Conservation (phyloP, 2,888 invertebrate genomes). For the Hofmannophila pseudospretella region DNA sequence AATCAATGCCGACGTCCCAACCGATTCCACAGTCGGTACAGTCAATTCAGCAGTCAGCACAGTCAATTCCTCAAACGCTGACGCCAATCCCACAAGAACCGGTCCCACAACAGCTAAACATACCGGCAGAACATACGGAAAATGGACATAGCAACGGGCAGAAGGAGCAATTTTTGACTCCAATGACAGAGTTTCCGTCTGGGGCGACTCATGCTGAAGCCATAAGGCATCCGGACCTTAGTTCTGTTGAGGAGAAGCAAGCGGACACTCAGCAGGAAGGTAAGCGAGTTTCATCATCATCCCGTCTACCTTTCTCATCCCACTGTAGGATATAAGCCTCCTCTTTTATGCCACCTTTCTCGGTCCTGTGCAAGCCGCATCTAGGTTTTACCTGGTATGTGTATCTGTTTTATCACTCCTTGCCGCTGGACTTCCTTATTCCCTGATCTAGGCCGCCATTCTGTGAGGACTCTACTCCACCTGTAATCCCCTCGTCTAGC, state of each 20-base stretch:
- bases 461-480: too few relatives aligned
- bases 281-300: too few relatives aligned
- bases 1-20: conserved; percentile 5
- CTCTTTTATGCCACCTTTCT: too few relatives aligned
- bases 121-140: conserved; percentile 41
- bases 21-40: conserved; percentile 10
- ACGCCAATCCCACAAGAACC: conserved; percentile 27
- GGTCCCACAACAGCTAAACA: conserved; percentile 48
- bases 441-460: too few relatives aligned
- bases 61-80: conserved; percentile 17
- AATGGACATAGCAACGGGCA: conserved; percentile 43
- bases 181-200: conserved; percentile 61
- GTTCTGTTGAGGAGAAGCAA: conserved; percentile 63
- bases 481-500: too few relatives aligned
- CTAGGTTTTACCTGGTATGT: too few relatives aligned
- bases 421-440: too few relatives aligned
- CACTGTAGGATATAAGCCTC: too few relatives aligned
- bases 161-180: conserved; percentile 69
- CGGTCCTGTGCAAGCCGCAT: too few relatives aligned
- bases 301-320: too few relatives aligned
- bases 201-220: conserved; percentile 46
- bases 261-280: conserved; percentile 52
- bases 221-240: conserved; percentile 52
- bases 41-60: conserved; percentile 4
- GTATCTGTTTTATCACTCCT: too few relatives aligned